Evolutionary conservation across 2,888 invertebrate species (phyloP).

Genomic region (Phorcus lineatus): DNA sequence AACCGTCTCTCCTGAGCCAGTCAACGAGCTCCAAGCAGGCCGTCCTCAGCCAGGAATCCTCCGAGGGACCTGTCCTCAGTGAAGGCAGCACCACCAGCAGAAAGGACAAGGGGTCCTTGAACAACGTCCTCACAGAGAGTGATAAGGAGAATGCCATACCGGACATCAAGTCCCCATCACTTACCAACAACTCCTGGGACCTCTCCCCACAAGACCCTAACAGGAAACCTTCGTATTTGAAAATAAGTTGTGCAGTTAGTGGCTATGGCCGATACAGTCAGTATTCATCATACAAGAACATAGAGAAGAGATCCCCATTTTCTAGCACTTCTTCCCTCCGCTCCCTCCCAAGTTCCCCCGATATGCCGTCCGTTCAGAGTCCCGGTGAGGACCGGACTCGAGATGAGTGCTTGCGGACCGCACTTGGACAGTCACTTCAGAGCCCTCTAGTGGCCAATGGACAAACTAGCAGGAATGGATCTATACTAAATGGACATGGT

Average conservation of each 20-base stretch:
- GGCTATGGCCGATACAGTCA: conserved; percentile 69
- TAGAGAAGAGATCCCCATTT: conserved; percentile 64
- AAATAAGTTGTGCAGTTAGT: conserved; percentile 70
- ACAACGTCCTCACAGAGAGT: conserved; percentile 20
- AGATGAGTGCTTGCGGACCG: conserved; percentile 34
- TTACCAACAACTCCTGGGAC: conserved; percentile 39
- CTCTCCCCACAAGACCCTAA: conserved; percentile 51
- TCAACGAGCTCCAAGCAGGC: conserved; percentile 36
- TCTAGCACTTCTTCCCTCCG: conserved; percentile 64
- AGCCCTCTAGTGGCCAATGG: conserved; percentile 26
- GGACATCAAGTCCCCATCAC: conserved; percentile 15
- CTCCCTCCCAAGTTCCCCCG: conserved; percentile 48
- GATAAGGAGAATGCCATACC: conserved; percentile 36
- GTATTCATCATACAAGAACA: conserved; percentile 64
- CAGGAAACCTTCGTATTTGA: conserved; percentile 68
- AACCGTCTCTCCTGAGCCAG: conserved; percentile 60
- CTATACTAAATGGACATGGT: conserved; percentile 28
- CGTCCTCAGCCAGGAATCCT: conserved; percentile 40
- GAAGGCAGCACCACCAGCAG: conserved; percentile 4
- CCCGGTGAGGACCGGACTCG: conserved; percentile 31
- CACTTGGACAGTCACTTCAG: conserved; percentile 31
- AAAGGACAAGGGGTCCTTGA: conserved; percentile 19
- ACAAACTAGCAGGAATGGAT: conserved; percentile 33
- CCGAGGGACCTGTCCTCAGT: neutral
- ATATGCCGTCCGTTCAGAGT: conserved; percentile 55